Evolutionary conservation across 2,888 invertebrate genomes (phyloP), one percentile per base, ranked within the genome.

Genomic region (Boloria selene): DNA sequence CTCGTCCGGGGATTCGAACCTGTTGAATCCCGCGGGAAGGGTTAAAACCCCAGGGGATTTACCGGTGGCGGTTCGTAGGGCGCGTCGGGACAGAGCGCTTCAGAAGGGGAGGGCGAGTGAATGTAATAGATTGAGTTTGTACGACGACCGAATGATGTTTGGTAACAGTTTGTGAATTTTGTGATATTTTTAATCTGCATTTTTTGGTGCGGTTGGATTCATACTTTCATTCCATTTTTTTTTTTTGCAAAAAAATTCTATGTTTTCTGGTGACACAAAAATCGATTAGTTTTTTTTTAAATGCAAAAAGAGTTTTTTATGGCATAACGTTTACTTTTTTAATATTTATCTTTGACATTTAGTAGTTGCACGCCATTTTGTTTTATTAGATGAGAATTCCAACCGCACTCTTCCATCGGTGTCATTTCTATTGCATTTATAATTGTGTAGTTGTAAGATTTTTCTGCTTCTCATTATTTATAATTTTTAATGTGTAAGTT

Each of bases 111-210:
- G 91, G 18, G 86, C 87, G 0, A 87, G 77, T 14, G 90, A 91
- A 22, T 94, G 94, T 52, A 95, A 95, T 72, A 93, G 98, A 71
- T 94, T 98, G 75, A 97, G 97, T 54, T 88, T 98, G 18, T 97
- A 97, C 77, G 97, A 97, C 77, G 98, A 98, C 81, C 93, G 97
- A 52, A 97, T 97, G 94, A 97, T 98, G 97, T 94, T 94, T 72
- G 92, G 92, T 0, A 93, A 93, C 74, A 93, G 91, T 76, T 77
- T 93, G 75, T 92, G 82, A 50, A 67, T 68, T 69, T 69, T 74
- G 72, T 74, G 72, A 71, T 75, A 73, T 70, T 69, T 66, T 64
- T 72, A 47, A 64, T 70, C 70, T 71, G 67, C 58, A 67, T 68
- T 64, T 69, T 71, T 54, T 51, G 45, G 26, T 59, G 72, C 70